phyloP scores from a whole-genome alignment of 92 coral and sea anemone species.

The Zoanthus sociatus region DNA sequence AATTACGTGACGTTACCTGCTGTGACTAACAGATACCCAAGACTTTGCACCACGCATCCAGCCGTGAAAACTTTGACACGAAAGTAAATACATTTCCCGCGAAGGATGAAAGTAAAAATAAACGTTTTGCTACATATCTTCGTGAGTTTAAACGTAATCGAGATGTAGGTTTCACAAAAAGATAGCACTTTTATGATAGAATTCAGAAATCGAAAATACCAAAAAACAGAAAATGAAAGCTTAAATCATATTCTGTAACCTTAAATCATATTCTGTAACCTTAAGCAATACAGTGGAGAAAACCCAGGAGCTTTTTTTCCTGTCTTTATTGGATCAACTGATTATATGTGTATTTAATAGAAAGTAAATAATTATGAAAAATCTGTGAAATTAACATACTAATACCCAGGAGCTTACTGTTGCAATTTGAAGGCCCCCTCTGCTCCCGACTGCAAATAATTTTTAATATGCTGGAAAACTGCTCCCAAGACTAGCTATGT shows the following conservation, averaged over 20 bases:
- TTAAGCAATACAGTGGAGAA: slow-evolving; percentile 14
- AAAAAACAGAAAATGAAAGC: no score
- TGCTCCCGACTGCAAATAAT: slow-evolving; percentile 26
- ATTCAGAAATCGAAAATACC: no score
- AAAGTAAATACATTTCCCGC: no score
- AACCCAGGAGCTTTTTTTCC: slow-evolving; percentile 15
- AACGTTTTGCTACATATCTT: neutral
- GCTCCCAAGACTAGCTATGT: slow-evolving; percentile 17
- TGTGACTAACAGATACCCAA: neutral
- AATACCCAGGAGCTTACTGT: slow-evolving; percentile 26
- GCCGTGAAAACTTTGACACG: neutral
- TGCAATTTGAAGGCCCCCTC: slow-evolving; percentile 25
- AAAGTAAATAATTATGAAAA: slow-evolving; percentile 9
- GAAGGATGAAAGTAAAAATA: no score
- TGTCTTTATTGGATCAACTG: neutral
- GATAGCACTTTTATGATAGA: slow-evolving; percentile 58
- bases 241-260: no score
- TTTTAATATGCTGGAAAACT: slow-evolving; percentile 11
- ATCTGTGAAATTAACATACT: slow-evolving; percentile 2
- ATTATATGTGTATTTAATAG: slow-evolving; percentile 14
- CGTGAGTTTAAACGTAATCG: neutral
- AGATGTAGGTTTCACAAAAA: neutral
- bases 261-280: no score
- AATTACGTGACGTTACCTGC: neutral
- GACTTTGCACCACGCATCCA: neutral